These are phyloP conservation scores for Orthosia gracilis DNA, from an alignment of 2,888 invertebrate genomes.

Conservation along the genomic window DNA sequence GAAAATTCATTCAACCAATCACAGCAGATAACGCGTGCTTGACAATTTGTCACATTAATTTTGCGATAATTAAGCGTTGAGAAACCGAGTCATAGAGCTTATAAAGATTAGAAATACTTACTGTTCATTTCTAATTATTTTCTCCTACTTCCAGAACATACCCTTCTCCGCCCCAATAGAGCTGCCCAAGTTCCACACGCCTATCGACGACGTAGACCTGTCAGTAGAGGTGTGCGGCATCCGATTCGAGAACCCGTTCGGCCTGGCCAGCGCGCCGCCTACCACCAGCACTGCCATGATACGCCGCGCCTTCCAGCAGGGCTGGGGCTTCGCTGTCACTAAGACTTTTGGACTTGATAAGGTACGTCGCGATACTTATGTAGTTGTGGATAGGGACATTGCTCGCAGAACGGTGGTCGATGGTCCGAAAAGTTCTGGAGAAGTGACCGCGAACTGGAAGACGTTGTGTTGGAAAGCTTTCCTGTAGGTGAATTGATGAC, in stretches of 20 bases:
- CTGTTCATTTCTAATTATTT: background rate
- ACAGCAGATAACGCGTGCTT: too few relatives aligned
- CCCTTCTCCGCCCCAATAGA: constrained; percentile 92
- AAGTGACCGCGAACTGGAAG: too few relatives aligned
- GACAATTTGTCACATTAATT: too few relatives aligned
- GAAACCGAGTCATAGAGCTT: too few relatives aligned
- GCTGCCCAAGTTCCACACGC: constrained; percentile 97
- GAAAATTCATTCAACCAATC: too few relatives aligned
- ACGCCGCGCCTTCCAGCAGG: constrained; percentile 97
- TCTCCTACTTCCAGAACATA: constrained; percentile 87
- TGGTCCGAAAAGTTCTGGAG: too few relatives aligned
- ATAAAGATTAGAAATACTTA: background rate
- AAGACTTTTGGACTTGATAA: constrained; percentile 99
- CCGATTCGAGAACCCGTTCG: constrained; percentile 99
- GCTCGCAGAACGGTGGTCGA: too few relatives aligned
- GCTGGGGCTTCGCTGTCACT: constrained; percentile 99
- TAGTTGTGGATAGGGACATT: too few relatives aligned
- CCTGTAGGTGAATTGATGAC: too few relatives aligned
- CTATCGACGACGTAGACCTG: constrained; percentile 98
- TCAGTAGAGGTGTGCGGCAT: constrained; percentile 98
- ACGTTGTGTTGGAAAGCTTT: too few relatives aligned
- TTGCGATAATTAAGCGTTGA: too few relatives aligned
- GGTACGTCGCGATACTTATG: constrained; percentile 76
- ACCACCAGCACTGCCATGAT: constrained; percentile 99
- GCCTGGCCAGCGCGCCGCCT: constrained; percentile 99